These are phyloP conservation scores for Kryptolebias ocellatus DNA, from an alignment of 2,797 vertebrate genomes.

Conservation along the genomic window DNA sequence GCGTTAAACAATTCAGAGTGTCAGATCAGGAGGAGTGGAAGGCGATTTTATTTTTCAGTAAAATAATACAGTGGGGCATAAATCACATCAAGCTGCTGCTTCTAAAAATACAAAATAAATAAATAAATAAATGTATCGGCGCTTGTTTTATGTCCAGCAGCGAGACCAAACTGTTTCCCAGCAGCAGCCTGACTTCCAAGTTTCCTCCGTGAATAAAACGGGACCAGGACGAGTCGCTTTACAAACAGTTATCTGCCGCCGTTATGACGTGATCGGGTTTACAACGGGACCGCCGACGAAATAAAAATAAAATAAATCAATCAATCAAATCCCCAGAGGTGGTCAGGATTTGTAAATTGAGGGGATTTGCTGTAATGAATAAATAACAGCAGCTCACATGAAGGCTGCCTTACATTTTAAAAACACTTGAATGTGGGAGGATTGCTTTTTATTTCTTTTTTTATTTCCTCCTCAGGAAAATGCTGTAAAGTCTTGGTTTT, in stretches of 20 bases:
- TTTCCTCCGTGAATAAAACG: too few relatives aligned
- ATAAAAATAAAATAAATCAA: background rate
- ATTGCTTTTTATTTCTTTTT: too few relatives aligned
- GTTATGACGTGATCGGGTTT: conserved; percentile 1
- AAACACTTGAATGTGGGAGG: conserved; percentile 43
- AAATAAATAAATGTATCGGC: conserved; percentile 14
- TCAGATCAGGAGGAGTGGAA: background rate
- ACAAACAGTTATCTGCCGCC: background rate
- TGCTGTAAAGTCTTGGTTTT: too few relatives aligned
- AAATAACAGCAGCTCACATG: conserved; percentile 25
- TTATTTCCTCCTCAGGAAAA: background rate
- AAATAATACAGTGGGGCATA: conserved; percentile 34
- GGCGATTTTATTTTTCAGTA: conserved; percentile 25
- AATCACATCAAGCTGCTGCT: conserved; percentile 37
- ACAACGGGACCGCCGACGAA: background rate
- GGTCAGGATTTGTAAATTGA: conserved; percentile 28
- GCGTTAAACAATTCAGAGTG: background rate
- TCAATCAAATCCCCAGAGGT: conserved; percentile 23
- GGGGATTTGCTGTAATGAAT: conserved; percentile 38
- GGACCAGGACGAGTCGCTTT: too few relatives aligned
- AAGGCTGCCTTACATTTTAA: conserved; percentile 19
- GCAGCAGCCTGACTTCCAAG: background rate
- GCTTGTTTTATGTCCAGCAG: conserved; percentile 38
- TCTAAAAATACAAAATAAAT: background rate
- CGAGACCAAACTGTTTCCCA: conserved; percentile 42